phyloP scores from a whole-genome alignment of 2,888 invertebrate species.

The Amiota mariae region DNA sequence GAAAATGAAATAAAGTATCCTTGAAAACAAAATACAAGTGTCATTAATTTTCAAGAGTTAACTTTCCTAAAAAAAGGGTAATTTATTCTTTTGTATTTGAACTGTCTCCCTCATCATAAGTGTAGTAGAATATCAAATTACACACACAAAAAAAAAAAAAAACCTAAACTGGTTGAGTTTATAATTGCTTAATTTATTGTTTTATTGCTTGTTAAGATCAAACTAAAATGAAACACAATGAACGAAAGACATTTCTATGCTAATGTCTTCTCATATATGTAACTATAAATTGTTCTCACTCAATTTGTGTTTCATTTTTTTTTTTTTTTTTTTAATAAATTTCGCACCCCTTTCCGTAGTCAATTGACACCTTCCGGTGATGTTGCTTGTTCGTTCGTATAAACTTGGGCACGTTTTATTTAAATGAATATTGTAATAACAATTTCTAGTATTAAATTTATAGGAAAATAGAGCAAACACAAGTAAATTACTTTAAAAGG shows the following conservation, averaged over 20 bases:
- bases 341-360: constrained; percentile 18
- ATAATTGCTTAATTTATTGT: constrained; percentile 25
- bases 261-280: neutral
- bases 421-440: constrained; percentile 27
- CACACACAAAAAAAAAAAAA: no score
- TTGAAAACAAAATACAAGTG: no score
- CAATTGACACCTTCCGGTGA: constrained; percentile 28
- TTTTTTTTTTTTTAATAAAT: neutral
- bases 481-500: no score
- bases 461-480: constrained; percentile 6
- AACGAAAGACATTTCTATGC: neutral
- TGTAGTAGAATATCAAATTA: no score
- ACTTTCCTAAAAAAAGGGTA: neutral
- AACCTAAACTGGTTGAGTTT: no score
- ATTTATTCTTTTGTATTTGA: neutral
- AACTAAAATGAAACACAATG: neutral
- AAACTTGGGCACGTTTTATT: neutral
- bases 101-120: no score
- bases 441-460: constrained; percentile 22
- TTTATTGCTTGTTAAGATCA: constrained; percentile 14
- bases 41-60: neutral
- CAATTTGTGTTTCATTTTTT: neutral
- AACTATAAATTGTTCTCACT: neutral
- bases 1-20: no score
- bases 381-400: neutral